Evolutionary conservation across 2,888 invertebrate genomes (phyloP).

Genomic region (Erebia epiphron): DNA sequence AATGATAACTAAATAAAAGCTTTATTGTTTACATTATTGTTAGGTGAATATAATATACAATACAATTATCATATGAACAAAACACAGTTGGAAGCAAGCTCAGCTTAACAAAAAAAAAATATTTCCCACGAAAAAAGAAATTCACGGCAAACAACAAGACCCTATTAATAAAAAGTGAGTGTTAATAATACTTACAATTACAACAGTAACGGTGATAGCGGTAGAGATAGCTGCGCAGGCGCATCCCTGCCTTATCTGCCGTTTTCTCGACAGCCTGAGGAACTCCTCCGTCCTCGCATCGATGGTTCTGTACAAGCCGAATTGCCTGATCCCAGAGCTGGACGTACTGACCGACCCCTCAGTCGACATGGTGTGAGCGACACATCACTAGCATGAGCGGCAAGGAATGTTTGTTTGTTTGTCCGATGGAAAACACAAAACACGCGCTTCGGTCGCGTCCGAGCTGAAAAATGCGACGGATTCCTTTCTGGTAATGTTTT

Average conservation of each 20-base stretch:
- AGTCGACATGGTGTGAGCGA: conserved; percentile 61
- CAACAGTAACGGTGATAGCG: conserved; percentile 71
- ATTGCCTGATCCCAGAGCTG: conserved; percentile 63
- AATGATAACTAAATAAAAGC: no score
- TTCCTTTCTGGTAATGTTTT: conserved; percentile 61
- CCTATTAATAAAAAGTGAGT: not conserved
- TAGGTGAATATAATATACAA: no score
- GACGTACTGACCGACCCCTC: conserved; percentile 58
- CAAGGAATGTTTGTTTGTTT: conserved; percentile 41
- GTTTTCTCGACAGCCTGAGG: conserved; percentile 63
- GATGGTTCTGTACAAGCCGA: conserved; percentile 71
- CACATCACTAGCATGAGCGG: conserved; percentile 58
- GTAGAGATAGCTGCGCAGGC: conserved; percentile 73
- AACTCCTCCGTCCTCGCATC: conserved; percentile 75
- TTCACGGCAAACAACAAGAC: no score
- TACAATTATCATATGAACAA: no score
- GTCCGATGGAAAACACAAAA: conserved; percentile 38
- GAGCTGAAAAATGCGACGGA: conserved; percentile 60
- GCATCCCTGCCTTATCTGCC: conserved; percentile 73
- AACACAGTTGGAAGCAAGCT: no score
- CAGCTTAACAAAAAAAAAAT: no score
- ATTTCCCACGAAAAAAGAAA: no score
- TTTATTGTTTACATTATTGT: no score
- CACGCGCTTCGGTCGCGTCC: conserved; percentile 54
- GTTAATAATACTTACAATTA: conserved; percentile 61